A percentile compares a stretch with the other conserved stretches of the same genome.
Evolutionary conservation across 2,113 vertebrate genomes (phyloP).

Genomic region (Dasypus novemcinctus): DNA sequence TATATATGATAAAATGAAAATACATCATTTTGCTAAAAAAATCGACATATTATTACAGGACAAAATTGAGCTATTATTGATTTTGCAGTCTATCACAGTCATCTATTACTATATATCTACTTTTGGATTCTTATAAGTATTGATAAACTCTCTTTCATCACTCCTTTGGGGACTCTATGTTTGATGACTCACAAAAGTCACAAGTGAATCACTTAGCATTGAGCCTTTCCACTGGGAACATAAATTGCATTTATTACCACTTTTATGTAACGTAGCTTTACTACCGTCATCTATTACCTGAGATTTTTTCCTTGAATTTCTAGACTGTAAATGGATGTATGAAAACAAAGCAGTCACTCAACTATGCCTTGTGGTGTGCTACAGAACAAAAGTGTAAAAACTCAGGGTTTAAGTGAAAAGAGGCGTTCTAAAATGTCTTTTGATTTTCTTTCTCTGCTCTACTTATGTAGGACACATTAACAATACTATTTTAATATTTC

Average conservation of each 20-base stretch:
- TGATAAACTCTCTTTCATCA: background rate
- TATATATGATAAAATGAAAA: conserved; percentile 63
- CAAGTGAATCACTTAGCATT: conserved; percentile 35
- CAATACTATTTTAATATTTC: background rate
- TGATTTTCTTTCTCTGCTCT: background rate
- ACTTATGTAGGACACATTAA: background rate
- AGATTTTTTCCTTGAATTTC: conserved; percentile 39
- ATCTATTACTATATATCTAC: background rate
- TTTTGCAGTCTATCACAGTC: background rate
- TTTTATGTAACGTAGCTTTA: conserved; percentile 52
- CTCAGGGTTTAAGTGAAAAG: background rate
- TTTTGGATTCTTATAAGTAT: background rate
- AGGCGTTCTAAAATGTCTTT: background rate
- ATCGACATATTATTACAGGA: background rate
- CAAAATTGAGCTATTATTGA: background rate
- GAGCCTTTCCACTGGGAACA: background rate
- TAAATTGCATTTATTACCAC: conserved; percentile 38
- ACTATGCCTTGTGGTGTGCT: background rate
- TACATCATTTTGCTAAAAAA: conserved; percentile 8
- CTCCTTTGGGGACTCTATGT: background rate
- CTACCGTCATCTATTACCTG: background rate
- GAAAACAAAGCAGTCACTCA: conserved; percentile 23
- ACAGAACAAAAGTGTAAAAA: background rate
- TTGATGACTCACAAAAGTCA: conserved; percentile 28
- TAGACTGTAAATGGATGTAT: background rate